Base-by-base conservation (phyloP, 2,113 vertebrate genomes). In the Perca flavescens region DNA sequence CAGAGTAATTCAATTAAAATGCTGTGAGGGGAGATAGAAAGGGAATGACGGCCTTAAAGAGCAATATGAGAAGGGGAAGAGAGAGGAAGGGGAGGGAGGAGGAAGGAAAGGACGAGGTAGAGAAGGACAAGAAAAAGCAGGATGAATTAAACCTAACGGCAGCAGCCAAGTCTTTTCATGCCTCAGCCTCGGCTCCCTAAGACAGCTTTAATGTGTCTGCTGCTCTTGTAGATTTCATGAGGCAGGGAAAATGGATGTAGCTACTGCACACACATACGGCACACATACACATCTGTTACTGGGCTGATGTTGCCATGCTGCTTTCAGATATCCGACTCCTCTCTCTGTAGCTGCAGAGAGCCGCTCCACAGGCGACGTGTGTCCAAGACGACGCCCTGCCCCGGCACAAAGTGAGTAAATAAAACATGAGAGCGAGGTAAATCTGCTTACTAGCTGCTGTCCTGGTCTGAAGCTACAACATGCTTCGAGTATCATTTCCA, bases 1-100 rank as follows among this genome's bases (percentile, higher is more conserved):
- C 73, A 1, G 68, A 80, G 72, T 87, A 93, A 94, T 91, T 88
- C 78, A 91, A 91, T 91, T 90, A 92, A 91, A 93, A 85, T 74
- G 52, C 54, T 40, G 66, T 71, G 76, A 86, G 73, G 15, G 19
- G 62, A 80, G 80, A 80, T 28, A 70, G 77, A 85, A 79, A 53
- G 57, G 74, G 36, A 80, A 70, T 40, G 70, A 74, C 77, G 71
- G 61, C 50, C 61, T 57, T 89, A 83, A 92, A 78, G 69, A 86
- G 75, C 80, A 86, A 81, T 63, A 64, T 56, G n/a, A 74, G 60
- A 10, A 47, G 34, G 36, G 31, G 47, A 47, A 52, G 43, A 67
- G 16, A 80, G 60, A 52, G 25, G 15, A n/a, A 60, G 25, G 63
- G 63, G 53, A 16, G 36, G 36, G 31, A 76, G 58, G 67, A 50